Conservation (phyloP, 1,140 invertebrate species). For the Drosophila hydei region DNA sequence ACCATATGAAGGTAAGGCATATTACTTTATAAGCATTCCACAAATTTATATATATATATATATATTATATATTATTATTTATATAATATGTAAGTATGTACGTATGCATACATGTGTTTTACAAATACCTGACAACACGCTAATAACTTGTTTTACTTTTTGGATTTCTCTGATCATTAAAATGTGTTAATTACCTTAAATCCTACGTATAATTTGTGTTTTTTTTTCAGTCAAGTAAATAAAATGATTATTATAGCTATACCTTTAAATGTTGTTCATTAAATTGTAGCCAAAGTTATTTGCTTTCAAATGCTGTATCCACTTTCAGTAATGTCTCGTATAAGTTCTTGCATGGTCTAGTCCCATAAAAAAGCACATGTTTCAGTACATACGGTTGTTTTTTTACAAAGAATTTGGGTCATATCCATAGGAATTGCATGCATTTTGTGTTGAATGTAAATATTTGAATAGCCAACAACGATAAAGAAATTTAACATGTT, state of each 20-base stretch:
- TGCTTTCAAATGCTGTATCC: neutral
- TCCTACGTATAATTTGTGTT: neutral
- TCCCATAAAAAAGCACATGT: slow-evolving; percentile 29
- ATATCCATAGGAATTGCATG: slow-evolving; percentile 42
- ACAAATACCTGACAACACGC: neutral
- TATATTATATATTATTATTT: neutral
- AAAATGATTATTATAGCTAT: neutral
- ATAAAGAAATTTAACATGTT: slow-evolving; percentile 10
- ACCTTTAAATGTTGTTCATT: no score
- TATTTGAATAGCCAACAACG: slow-evolving; percentile 42
- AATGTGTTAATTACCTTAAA: slow-evolving; percentile 26
- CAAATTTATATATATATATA: neutral
- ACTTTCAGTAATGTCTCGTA: slow-evolving; percentile 1
- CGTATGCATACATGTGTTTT: no score
- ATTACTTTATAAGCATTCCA: no score
- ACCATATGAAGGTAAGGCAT: neutral
- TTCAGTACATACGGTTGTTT: slow-evolving; percentile 8
- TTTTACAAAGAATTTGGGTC: slow-evolving; percentile 33
- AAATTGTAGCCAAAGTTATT: neutral
- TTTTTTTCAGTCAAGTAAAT: slow-evolving; percentile 1
- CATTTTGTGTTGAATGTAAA: slow-evolving; percentile 32
- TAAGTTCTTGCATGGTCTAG: slow-evolving; percentile 29
- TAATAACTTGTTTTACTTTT: slow-evolving; percentile 17
- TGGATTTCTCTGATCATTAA: slow-evolving; percentile 17
- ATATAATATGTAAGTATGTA: neutral